Evolutionary conservation across 2,888 invertebrate genomes (phyloP), one percentile per base, ranked within the genome.

Genomic region (Zhuqinia jingwanae): DNA sequence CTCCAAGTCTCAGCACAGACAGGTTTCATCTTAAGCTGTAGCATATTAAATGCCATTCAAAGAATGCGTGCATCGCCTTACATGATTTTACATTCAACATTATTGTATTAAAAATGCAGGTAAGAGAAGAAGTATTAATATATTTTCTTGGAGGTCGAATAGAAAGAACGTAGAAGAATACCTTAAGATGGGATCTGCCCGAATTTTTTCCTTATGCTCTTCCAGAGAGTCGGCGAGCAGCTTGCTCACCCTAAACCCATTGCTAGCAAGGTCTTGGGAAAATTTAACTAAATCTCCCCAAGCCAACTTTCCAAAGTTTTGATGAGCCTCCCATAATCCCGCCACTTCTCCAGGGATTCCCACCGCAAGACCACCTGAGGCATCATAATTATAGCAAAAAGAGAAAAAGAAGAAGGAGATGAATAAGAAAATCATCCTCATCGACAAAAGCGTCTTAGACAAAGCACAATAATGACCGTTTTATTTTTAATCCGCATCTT

Each of bases 311-410:
- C 97, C 97, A 92, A 95, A 97, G 89, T 93, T 93, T 89, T 94
- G 92, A 92, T 97, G 95, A 47, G 97, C 95, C 85, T 94, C 95
- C 94, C 96, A 95, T 92, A 97, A 97, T 0, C 98, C 98, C 82
- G 94, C 93, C 17, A 98, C 92, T 92, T 98, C 98, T 10, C 97
- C 97, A 0, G 98, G 98, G n/a, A 98, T 96, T 15, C 95, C 98
- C 15, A 96, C 94, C 0, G 97, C 94, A 90, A 95, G 92, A 0
- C 95, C 95, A 89, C 91, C 91, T 91, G 87, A 77, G 70, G 82
- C 82, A 87, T 87, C 82, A 36, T 36, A 36, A 36, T 78, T 25
- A 25, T 17, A 25, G n/a, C 45, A 45, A 27, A 27, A 10, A 75
- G 36, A 47, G 45, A 13, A 30, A 45, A 42, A 15, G 8, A 30